Base-by-base conservation (phyloP, 2,888 invertebrate genomes). In the Lagria hirta region DNA sequence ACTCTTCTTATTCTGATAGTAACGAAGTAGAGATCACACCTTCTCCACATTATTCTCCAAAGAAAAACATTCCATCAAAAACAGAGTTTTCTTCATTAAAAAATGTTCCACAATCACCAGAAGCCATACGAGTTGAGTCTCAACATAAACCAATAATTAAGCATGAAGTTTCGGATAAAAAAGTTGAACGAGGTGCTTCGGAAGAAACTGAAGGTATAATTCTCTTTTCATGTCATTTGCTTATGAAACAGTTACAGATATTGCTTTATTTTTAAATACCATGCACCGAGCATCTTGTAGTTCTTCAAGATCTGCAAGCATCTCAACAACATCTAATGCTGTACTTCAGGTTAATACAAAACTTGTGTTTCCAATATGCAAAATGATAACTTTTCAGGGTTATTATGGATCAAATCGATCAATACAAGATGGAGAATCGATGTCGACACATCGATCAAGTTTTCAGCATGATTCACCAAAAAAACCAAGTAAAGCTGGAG, bases 401-500 rank as follows among this genome's bases (percentile, higher is more conserved):
- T 76, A 76, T 51, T 76, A 76, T 62, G 62, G 69, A 2, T 66
- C 69, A 22, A 66, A 75, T 35, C 62, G 73, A 37, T 76, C 75
- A 4, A 68, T 75, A 49, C 75, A 74, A 52, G 77, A 77, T 30
- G 62, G 62, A 1, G 68, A 67, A 16, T 42, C 45, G 11, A 58
- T 64, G 3, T 68, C 69, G 17, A 78, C 80, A 4, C 76, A 79
- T 1, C 66, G 83, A 26, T 76, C 82, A 28, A 81, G 81, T 55
- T 79, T 83, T 61, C 80, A 80, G 58, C 76, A 76, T 41, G 80
- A 81, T 55, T 75, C 76, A 1, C 75, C 78, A 0, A 75, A 75
- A 52, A 76, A 78, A 58, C 74, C 76, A n/a, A 78, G 79, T 52
- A 88, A 88, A 70, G 90, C 88, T 1, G 93, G 93, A 0, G 91